Evolutionary conservation across 2,888 invertebrate genomes (phyloP).

Genomic region (Pasiphila rectangulata): DNA sequence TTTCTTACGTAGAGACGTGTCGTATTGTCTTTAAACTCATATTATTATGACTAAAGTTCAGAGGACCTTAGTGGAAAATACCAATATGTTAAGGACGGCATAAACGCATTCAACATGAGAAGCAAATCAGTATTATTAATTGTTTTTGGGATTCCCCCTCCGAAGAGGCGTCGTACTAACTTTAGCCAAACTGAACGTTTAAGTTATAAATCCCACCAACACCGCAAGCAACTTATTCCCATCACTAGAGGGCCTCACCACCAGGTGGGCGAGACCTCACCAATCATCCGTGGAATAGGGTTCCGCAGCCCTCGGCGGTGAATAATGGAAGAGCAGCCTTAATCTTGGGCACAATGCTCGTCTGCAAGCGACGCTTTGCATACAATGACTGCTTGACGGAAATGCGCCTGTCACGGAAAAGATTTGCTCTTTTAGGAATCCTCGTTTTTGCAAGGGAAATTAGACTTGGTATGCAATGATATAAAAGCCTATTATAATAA

Average conservation of each 20-base stretch:
- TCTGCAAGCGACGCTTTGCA: slow-evolving; percentile 73
- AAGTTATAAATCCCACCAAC: no score
- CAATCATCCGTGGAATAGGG: slow-evolving; percentile 68
- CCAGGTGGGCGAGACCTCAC: slow-evolving; percentile 46
- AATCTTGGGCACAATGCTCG: slow-evolving; percentile 74
- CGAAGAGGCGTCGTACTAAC: no score
- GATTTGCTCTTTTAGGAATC: slow-evolving; percentile 20
- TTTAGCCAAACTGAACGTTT: no score
- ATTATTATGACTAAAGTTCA: no score
- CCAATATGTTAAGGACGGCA: no score
- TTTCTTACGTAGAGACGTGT: no score
- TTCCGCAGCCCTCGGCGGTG: slow-evolving; percentile 52
- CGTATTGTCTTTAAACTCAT: no score
- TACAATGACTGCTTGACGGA: slow-evolving; percentile 65
- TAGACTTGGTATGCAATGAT: slow-evolving; percentile 1
- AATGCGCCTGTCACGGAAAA: slow-evolving; percentile 48
- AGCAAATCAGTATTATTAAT: no score
- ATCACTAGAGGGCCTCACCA: slow-evolving; percentile 28
- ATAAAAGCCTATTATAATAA: no score
- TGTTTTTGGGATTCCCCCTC: not conserved
- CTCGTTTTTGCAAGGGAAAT: slow-evolving; percentile 7
- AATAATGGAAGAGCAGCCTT: slow-evolving; percentile 68
- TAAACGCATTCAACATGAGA: no score
- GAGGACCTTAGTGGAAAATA: no score
- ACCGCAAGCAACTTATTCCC: no score